Evolutionary conservation across 2,888 invertebrate genomes (phyloP).

Genomic region (Sinelater perroti): DNA sequence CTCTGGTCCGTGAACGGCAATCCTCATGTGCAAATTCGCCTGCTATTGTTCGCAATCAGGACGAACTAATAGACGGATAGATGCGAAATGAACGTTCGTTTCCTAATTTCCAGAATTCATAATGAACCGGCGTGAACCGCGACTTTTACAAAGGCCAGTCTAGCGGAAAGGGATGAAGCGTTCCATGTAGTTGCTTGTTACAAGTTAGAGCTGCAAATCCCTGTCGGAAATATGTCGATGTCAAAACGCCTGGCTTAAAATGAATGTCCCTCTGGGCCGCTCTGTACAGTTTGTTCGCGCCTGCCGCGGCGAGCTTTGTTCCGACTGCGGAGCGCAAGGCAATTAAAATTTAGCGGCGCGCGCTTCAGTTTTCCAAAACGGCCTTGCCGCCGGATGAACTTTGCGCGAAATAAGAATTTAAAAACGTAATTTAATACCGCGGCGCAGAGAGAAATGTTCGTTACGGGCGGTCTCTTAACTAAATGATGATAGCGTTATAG

Average conservation of each 20-base stretch:
- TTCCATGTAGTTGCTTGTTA: not conserved
- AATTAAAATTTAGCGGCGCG: too few relatives aligned
- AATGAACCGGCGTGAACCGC: not conserved
- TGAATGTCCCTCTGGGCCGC: not conserved
- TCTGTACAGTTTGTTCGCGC: not conserved
- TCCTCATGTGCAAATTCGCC: too few relatives aligned
- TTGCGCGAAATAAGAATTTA: slow-evolving; percentile 17
- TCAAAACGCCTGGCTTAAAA: not conserved
- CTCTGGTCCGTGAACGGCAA: too few relatives aligned
- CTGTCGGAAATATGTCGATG: slow-evolving; percentile 1
- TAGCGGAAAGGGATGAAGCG: not conserved
- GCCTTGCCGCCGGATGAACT: too few relatives aligned
- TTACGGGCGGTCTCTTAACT: slow-evolving; percentile 22
- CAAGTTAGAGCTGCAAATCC: not conserved
- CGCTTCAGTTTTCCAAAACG: too few relatives aligned
- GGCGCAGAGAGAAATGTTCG: slow-evolving; percentile 15
- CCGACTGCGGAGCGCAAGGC: too few relatives aligned
- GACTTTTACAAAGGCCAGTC: not conserved
- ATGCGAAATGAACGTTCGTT: slow-evolving; percentile 2
- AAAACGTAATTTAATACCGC: slow-evolving; percentile 19
- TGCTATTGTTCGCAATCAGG: too few relatives aligned
- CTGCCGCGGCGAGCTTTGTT: too few relatives aligned
- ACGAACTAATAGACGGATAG: not conserved
- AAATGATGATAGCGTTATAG: slow-evolving; percentile 30
- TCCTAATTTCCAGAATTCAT: not conserved